Base-by-base conservation (phyloP, 1,140 invertebrate species). In the Potamilus streckersoni region DNA sequence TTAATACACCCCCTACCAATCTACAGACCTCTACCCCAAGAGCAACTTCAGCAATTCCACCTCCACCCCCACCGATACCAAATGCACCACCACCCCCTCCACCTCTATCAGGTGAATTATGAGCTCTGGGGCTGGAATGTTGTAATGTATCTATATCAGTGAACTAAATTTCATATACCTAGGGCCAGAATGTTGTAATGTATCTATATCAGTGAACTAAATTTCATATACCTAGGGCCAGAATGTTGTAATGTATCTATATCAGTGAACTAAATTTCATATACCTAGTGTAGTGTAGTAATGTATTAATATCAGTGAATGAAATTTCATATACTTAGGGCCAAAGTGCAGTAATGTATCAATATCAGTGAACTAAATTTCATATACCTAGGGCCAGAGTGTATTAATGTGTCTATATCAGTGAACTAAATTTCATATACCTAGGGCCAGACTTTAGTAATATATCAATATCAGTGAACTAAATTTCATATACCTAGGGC, bases 1-100 rank as follows among this genome's bases (percentile, higher is more conserved):
- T 65, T 55, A 63, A 49, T 49, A 17, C 63, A 20, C 23, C 38
- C 62, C 57, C 71, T 20, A 65, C 91, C 90, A 5, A 93, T 92
- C 68, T 80, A 68, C 75, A 78, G 64, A 74, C 82, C 59, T 60
- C 78, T 79, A 73, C 63, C 72, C 76, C 8, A 74, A 68, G 38
- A 62, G 82, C 19, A 67, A 69, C 20, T 71, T 91, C 27, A 80
- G 92, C 79, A 65, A 80, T 79, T 31, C 83, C 84, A 58, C 83
- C 84, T 49, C 89, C 90, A 31, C 85, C 88, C 27, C 86, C 86
- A 23, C 83, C 85, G 19, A 65, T 91, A 60, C 93, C 93, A 16
- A 91, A 92, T 20, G 91, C 92, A 4, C 90, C 90, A 16, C 86
- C 87, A 60, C 80, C 83, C 13, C 81, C 81, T 69, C 80, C 79